Evolutionary conservation across 2,113 vertebrate genomes (phyloP), one percentile per base, ranked within the genome.

Genomic region (Empidonax traillii): DNA sequence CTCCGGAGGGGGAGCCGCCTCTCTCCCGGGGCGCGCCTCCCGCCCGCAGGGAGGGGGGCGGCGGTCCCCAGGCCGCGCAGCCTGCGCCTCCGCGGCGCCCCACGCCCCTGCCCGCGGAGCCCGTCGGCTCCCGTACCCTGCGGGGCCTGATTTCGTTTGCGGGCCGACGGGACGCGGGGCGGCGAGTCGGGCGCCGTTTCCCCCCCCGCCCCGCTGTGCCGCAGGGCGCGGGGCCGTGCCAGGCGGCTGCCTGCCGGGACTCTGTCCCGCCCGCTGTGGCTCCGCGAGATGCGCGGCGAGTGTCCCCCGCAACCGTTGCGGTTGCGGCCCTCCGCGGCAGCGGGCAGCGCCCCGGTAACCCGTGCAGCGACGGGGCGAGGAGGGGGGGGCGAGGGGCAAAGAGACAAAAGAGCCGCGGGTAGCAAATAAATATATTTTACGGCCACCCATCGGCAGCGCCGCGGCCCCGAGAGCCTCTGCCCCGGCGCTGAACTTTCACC

Each of bases 401-500:
- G 63, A 95, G 51, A 91, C 80, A 94, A 96, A 96, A 95, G 97
- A 95, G 85, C 72, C 68, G 93, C 89, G 56, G 75, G 72, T 37
- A 69, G 76, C 86, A 97, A 97, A 97, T 95, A 97, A 97, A 97
- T 93, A 93, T 96, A 93, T 96, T 97, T 97, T 97, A 96, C 89
- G 96, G 90, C 96, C 96, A 95, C 95, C 97, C 96, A 98, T 97
- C 96, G 96, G 89, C 94, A 96, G 95, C 96, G 92, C 90, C 92
- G 55, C 79, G 89, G 76, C 62, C 76, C 76, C 59, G 61, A 14
- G 76, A 33, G 93, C 78, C 52, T 94, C 61, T 78, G 97, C 91
- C 98, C 98, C 33, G 63, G 69, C 89, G 73, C 81, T 98, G 98
- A 98, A 98, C 98, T 98, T 98, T 98, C 98, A 98, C 98, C 98